Percentiles rank a stretch among this genome's conserved stretches.
Evolutionary conservation across 2,113 vertebrate species (phyloP).

Genomic region (Periophthalmodon schlosseri): DNA sequence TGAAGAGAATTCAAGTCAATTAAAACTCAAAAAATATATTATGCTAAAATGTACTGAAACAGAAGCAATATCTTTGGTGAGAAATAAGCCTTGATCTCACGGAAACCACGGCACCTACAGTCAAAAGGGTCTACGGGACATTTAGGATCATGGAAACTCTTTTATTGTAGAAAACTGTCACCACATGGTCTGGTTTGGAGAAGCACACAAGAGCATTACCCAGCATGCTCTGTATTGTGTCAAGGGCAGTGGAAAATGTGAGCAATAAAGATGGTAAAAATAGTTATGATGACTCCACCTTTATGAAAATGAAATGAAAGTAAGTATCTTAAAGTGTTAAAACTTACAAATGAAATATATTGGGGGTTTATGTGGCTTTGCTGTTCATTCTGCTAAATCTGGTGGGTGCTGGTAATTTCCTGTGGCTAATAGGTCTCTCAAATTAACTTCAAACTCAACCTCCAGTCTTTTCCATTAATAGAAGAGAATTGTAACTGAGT

Average conservation of each 20-base stretch:
- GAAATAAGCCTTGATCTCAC: not conserved
- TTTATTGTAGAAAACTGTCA: not conserved
- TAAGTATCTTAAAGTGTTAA: not conserved
- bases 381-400: not conserved
- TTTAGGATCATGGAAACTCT: not conserved
- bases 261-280: not conserved
- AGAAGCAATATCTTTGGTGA: not conserved
- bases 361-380: not conserved
- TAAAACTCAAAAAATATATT: not conserved
- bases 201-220: not conserved
- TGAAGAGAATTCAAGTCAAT: not conserved
- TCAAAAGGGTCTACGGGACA: not conserved
- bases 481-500: not conserved
- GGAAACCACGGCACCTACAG: not conserved
- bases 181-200: not conserved
- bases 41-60: not conserved
- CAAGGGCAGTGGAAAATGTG: not conserved
- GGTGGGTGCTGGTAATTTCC: not conserved
- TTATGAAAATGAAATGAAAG: not conserved
- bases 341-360: no score
- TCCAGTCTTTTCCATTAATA: not conserved
- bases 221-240: not conserved
- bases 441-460: not conserved
- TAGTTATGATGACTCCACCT: not conserved
- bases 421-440: not conserved